Evolutionary conservation across 2,113 vertebrate species (phyloP).

Genomic region (Peucedramus taeniatus): DNA sequence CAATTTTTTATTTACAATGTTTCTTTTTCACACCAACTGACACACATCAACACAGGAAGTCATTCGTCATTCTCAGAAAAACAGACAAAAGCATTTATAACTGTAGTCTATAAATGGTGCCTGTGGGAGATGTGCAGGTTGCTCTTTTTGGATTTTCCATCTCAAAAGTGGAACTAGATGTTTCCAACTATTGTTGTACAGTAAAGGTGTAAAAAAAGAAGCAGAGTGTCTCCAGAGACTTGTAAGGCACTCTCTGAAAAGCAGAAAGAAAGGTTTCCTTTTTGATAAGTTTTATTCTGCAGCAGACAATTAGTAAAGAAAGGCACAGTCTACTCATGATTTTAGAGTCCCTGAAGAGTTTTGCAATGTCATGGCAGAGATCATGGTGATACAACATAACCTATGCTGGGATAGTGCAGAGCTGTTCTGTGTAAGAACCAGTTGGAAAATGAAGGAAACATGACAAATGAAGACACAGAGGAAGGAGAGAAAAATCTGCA

Average conservation of each 20-base stretch:
- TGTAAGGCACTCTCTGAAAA: background rate
- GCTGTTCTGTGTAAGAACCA: background rate
- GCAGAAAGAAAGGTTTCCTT: background rate
- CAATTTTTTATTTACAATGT: background rate
- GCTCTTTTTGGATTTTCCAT: background rate
- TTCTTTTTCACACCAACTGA: background rate
- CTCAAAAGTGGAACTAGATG: background rate
- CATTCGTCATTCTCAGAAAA: background rate
- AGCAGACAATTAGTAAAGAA: background rate
- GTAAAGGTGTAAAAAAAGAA: background rate
- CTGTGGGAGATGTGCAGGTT: background rate
- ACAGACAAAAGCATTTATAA: background rate
- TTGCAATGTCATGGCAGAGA: background rate
- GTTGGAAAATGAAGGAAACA: background rate
- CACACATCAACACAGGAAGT: background rate
- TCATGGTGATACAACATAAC: background rate
- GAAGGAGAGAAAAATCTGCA: background rate
- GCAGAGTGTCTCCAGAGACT: accelerated
- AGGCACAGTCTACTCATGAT: background rate
- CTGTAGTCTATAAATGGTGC: accelerated
- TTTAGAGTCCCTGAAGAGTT: background rate
- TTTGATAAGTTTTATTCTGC: background rate
- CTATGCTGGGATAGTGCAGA: background rate
- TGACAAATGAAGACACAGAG: background rate
- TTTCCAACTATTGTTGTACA: background rate